Evolutionary conservation across 2,797 vertebrate genomes (phyloP).

Genomic region (Chelidonichthys spinosus): DNA sequence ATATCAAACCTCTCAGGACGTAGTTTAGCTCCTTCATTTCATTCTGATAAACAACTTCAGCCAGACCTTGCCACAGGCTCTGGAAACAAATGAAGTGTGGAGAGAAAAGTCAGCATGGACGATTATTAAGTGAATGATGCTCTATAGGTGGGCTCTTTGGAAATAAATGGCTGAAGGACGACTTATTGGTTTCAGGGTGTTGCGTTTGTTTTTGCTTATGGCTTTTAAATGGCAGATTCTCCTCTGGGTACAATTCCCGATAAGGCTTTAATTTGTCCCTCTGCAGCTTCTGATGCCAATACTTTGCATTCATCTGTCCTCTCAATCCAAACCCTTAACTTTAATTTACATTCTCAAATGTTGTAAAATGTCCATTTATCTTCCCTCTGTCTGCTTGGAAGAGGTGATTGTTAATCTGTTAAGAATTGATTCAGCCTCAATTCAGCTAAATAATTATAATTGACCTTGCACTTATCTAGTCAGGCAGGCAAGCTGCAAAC

Average conservation of each 20-base stretch:
- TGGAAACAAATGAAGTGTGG: conserved; percentile 58
- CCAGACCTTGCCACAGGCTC: conserved; percentile 52
- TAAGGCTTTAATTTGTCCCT: conserved; percentile 18
- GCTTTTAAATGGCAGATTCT: conserved; percentile 45
- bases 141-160: conserved; percentile 48
- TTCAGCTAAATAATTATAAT: not conserved
- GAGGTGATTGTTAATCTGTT: not conserved
- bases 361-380: not conserved
- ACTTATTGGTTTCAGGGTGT: conserved; percentile 44
- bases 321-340: not conserved
- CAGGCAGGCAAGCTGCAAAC: not conserved
- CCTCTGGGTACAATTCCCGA: conserved; percentile 1
- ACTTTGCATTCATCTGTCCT: not conserved
- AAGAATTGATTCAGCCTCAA: not conserved
- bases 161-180: conserved; percentile 56
- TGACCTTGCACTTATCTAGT: not conserved
- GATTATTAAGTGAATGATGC: conserved; percentile 56
- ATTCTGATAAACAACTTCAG: conserved; percentile 50
- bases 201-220: conserved; percentile 31
- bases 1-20: conserved; percentile 44
- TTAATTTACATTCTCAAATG: not conserved
- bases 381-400: not conserved
- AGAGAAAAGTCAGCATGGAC: conserved; percentile 19
- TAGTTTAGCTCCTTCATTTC: conserved; percentile 33
- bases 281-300: conserved; percentile 1